Base-by-base conservation (phyloP, 2,888 invertebrate species). In the Troglohyphantes excavatus region DNA sequence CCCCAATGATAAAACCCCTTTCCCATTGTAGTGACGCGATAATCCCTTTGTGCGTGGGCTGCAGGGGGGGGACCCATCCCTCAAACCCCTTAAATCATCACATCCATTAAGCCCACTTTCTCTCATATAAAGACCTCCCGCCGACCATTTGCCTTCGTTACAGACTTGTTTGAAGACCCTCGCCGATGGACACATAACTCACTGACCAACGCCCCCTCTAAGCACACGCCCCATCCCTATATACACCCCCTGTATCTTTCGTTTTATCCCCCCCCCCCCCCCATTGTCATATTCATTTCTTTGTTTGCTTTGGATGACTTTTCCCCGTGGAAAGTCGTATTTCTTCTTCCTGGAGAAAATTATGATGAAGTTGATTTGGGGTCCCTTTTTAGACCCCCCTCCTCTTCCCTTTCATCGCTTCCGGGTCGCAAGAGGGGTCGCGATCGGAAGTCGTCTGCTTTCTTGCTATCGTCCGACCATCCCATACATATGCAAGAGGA, bases 401-500 rank as follows among this genome's bases (percentile, higher is more conserved):
- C 81, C 59, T 81, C 81, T 81, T 70, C 87, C 65, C 87, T 72
- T 87, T 88, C 86, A 87, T 87, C 72, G 73, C 87, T 88, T 88
- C 87, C 87, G 87, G 87, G 87, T 88, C 87, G 81, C 33, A 9
- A 3, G 81, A 73, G 87, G 87, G 72, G n/a, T 81, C 33, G 81
- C 27, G 29, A 82, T 73, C 43, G 82, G 76, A 73, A 82, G 81
- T 75, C 73, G 43, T 19, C 59, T 70, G 11, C n/a, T 19, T 65
- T 23, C 23, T 65, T 21, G 1, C 1, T 65, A 23, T 9, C 61
- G 7, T 61, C 67, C 67, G 21, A 17, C n/a, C 26, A 26, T 70
- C 88, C 81, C 88, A 89, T 89, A 82, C 88, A 89, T 89, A 89
- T 89, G 75, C 88, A 89, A 68, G 78, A 81, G 88, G 61, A 39